Conservation (phyloP, 30 jellyfish, hydroid and myxozoan genomes). For the Calvadosia cruxmelitensis region DNA sequence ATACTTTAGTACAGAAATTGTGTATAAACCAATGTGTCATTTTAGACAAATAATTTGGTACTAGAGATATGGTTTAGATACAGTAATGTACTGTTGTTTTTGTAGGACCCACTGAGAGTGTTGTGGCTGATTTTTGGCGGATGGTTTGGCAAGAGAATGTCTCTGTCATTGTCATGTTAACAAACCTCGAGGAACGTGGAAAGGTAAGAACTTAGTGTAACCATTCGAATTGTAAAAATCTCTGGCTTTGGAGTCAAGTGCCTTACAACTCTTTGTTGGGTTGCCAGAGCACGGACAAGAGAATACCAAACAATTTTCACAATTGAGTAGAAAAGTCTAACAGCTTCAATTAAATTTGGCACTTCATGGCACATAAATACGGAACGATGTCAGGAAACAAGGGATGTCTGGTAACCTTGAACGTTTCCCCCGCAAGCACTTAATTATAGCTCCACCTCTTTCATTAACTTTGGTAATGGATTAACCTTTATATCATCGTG, state of each 20-base stretch:
- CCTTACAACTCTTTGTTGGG: no score
- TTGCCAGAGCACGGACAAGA: no score
- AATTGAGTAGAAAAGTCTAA: neutral
- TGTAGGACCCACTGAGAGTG: slow-evolving; percentile 78
- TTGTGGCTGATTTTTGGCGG: slow-evolving; percentile 72
- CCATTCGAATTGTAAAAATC: no score
- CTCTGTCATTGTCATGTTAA: slow-evolving; percentile 81
- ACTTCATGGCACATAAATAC: no score
- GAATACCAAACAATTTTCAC: neutral
- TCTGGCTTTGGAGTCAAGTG: no score
- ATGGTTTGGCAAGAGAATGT: slow-evolving; percentile 88
- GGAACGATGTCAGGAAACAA: no score
- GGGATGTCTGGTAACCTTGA: no score
- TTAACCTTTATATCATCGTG: no score
- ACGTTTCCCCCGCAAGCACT: neutral
- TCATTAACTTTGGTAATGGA: no score
- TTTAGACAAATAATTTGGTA: neutral
- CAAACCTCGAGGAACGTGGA: slow-evolving; percentile 72
- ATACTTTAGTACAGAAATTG: neutral
- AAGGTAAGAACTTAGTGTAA: no score
- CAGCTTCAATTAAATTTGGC: neutral
- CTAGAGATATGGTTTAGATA: no score
- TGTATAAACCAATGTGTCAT: neutral
- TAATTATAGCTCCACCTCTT: neutral
- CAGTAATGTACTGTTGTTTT: neutral